Conservation (phyloP, 2,888 invertebrate genomes). For the Patella pellucida region DNA sequence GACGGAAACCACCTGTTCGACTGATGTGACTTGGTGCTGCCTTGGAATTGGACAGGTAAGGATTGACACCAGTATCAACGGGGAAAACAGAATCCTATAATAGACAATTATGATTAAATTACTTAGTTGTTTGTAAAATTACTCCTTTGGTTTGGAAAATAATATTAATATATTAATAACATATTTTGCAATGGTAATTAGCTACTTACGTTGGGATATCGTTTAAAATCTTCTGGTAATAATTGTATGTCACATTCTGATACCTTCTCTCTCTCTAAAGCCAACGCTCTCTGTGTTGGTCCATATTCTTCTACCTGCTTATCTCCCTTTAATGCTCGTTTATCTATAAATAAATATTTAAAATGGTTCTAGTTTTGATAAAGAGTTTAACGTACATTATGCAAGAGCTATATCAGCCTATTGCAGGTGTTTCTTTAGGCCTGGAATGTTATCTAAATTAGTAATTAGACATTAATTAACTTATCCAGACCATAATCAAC, state of each 20-base stretch:
- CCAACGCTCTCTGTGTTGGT: slow-evolving; percentile 64
- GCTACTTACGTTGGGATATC: slow-evolving; percentile 63
- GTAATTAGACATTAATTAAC: too few relatives aligned
- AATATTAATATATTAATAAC: too few relatives aligned
- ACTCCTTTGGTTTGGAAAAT: not conserved
- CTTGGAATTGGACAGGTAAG: slow-evolving; percentile 61
- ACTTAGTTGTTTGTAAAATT: too few relatives aligned
- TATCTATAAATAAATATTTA: not conserved
- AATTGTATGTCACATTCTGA: slow-evolving; percentile 48
- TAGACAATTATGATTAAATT: not conserved
- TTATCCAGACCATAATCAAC: too few relatives aligned
- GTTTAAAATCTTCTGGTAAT: slow-evolving; percentile 47
- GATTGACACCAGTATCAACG: slow-evolving; percentile 67
- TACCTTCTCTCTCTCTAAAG: slow-evolving; percentile 49
- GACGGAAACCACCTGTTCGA: slow-evolving; percentile 66
- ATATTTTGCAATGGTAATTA: too few relatives aligned
- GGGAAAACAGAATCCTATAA: slow-evolving; percentile 70
- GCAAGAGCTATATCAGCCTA: too few relatives aligned
- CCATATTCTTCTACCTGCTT: slow-evolving; percentile 34
- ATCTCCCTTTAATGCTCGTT: slow-evolving; percentile 1
- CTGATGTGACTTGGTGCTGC: slow-evolving; percentile 62
- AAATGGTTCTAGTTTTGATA: too few relatives aligned
- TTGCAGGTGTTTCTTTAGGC: too few relatives aligned
- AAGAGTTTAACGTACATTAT: too few relatives aligned
- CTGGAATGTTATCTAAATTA: too few relatives aligned